Percentiles rank a stretch among this genome's conserved stretches.
Evolutionary conservation across 2,113 vertebrate species (phyloP).

Genomic region (Cettia cetti): DNA sequence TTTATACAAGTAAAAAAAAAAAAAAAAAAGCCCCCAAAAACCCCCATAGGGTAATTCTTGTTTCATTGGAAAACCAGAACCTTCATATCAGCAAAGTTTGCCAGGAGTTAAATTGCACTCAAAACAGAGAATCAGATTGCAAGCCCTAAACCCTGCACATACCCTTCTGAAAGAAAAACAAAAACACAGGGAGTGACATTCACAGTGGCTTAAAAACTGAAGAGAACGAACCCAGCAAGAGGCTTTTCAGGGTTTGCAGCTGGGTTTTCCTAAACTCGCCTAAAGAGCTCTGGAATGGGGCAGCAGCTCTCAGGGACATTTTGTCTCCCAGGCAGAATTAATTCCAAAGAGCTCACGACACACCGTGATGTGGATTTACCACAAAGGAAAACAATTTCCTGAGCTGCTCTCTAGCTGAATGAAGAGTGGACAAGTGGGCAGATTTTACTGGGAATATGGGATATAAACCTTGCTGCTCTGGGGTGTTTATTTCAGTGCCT

Average conservation of each 20-base stretch:
- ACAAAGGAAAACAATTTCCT: conserved; percentile 29
- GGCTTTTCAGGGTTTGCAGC: background rate
- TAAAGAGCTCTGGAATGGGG: background rate
- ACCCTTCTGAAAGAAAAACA: background rate
- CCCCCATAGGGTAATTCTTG: background rate
- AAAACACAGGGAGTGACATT: background rate
- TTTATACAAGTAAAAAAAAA: background rate
- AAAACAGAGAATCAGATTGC: background rate
- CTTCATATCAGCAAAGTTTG: background rate
- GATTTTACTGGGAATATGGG: background rate
- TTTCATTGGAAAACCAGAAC: background rate
- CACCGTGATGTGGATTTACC: background rate
- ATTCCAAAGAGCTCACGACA: background rate
- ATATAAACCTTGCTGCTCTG: background rate
- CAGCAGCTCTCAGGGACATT: background rate
- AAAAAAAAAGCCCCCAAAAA: too few relatives aligned
- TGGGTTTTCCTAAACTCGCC: background rate
- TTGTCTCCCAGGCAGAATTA: background rate
- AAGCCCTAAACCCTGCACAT: background rate
- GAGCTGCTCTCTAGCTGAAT: background rate
- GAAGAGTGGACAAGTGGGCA: conserved; percentile 4
- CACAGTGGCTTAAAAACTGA: background rate
- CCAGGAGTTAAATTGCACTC: background rate
- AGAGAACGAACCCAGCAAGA: background rate
- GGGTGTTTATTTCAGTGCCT: conserved; percentile 25